Evolutionary conservation across 2,888 invertebrate species (phyloP).

Genomic region (Platycheirus albimanus): DNA sequence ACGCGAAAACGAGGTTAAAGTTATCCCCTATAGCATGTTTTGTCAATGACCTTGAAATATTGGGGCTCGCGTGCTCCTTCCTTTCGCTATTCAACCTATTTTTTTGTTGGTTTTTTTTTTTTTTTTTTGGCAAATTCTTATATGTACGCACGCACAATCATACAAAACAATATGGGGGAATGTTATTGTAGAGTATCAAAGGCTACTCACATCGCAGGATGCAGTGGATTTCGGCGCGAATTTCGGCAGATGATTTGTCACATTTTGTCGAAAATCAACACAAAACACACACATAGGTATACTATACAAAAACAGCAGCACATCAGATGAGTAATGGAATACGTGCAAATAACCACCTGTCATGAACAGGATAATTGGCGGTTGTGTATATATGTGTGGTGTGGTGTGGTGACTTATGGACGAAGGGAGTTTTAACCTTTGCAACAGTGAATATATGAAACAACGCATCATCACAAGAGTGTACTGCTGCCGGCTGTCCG

Average conservation of each 20-base stretch:
- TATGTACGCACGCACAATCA: conserved; percentile 40
- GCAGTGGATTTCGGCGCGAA: conserved; percentile 59
- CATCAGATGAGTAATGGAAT: conserved; percentile 72
- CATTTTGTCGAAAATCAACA: conserved; percentile 53
- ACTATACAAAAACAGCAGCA: conserved; percentile 40
- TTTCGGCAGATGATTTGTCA: conserved; percentile 71
- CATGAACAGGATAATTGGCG: conserved; percentile 73
- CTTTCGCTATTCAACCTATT: conserved; percentile 13
- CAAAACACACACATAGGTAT: conserved; percentile 16
- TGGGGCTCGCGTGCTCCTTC: conserved; percentile 15
- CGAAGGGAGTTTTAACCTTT: conserved; percentile 44
- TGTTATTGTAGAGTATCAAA: not conserved
- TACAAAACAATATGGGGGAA: not conserved
- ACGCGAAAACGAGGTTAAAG: conserved; percentile 23
- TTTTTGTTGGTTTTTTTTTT: too few relatives aligned
- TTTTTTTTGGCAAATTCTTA: conserved; percentile 16
- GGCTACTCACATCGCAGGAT: conserved; percentile 49
- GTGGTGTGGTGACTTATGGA: too few relatives aligned
- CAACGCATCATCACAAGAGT: conserved; percentile 67
- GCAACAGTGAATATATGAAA: conserved; percentile 64
- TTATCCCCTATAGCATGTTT: conserved; percentile 29
- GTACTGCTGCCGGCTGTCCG: conserved; percentile 37
- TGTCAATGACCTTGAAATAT: conserved; percentile 63
- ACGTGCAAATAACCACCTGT: conserved; percentile 75
- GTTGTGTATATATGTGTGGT: conserved; percentile 53